These are phyloP conservation scores for Enteromius anoplus DNA, from an alignment of 2,797 vertebrate genomes.

Conservation along the genomic window DNA sequence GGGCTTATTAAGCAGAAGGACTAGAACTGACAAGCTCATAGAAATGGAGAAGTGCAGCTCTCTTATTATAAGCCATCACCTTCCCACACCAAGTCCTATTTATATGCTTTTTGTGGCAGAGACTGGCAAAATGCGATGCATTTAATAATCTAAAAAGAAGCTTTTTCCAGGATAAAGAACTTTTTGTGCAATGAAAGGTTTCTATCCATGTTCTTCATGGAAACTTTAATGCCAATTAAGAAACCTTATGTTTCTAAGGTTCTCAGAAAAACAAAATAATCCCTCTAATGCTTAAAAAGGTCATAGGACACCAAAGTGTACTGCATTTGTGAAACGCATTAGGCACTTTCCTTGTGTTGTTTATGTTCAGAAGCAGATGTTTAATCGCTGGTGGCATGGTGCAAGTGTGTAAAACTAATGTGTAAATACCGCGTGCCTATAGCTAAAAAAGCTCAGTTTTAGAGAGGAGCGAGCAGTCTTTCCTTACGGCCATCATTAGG, in stretches of 20 bases:
- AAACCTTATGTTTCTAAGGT: not conserved
- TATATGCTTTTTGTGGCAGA: not conserved
- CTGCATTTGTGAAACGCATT: conserved; percentile 30
- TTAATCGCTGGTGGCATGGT: conserved; percentile 49
- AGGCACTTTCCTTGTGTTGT: conserved; percentile 15
- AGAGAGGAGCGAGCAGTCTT: conserved; percentile 28
- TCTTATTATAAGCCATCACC: conserved; percentile 52
- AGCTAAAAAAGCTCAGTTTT: conserved; percentile 20
- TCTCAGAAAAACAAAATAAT: conserved; percentile 7
- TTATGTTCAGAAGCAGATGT: conserved; percentile 57
- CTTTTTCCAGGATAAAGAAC: not conserved
- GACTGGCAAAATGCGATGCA: conserved; percentile 6
- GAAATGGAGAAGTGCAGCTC: conserved; percentile 47
- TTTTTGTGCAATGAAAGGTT: not conserved
- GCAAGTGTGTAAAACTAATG: conserved; percentile 66
- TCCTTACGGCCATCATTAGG: conserved; percentile 57
- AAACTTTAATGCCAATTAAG: not conserved
- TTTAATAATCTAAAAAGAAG: not conserved
- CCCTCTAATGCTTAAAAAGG: conserved; percentile 2
- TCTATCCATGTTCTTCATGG: not conserved
- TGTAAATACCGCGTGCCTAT: conserved; percentile 65
- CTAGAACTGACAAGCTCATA: conserved; percentile 53
- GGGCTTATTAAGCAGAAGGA: conserved; percentile 59
- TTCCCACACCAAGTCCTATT: conserved; percentile 33
- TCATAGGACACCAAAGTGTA: not conserved